Evolutionary conservation across 2,113 vertebrate genomes (phyloP), one percentile per base, ranked within the genome.

Genomic region (Hirundichthys speculiger): DNA sequence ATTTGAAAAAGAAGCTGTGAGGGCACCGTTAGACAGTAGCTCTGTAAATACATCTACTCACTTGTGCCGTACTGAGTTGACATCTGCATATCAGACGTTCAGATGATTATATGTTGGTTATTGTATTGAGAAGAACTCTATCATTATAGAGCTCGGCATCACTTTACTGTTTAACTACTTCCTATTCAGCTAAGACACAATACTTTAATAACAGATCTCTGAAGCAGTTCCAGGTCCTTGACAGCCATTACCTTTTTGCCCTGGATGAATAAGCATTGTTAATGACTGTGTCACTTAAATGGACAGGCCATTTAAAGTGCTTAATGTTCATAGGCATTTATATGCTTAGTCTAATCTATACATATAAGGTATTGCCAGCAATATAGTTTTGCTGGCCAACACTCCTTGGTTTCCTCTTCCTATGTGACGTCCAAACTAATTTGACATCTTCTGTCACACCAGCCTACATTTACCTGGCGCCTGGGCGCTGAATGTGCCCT

Each of bases 381-480:
- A 13, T 10, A 68, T 16, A 11, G 58, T 8, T 0, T 1, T 9
- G 21, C 43, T 43, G n/a, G 38, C 30, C 30, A 9, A 10, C 30
- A 7, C 6, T 42, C 56, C 55, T 4, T 20, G 25, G 59, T 20
- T 30, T 61, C 40, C 39, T 18, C 52, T 38, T 78, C 19, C 34
- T 55, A n/a, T 21, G 13, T 2, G 40, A 16, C 64, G 73, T 79
- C 86, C 55, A 20, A 64, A 52, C 46, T 14, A 18, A 61, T 86
- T 59, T 38, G 53, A 25, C 47, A 54, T 48, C 30, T 38, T 77
- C 52, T 5, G 14, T 67, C 59, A 8, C 61, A 49, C 45, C 46
- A 34, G 53, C 71, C 58, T 64, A 67, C 51, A 58, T 49, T 12
- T 27, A 56, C 46, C 59, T 72, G 79, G 78, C 38, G 20, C 64